Evolutionary conservation across 2,113 vertebrate genomes (phyloP).

Genomic region (Brachyistius frenatus): DNA sequence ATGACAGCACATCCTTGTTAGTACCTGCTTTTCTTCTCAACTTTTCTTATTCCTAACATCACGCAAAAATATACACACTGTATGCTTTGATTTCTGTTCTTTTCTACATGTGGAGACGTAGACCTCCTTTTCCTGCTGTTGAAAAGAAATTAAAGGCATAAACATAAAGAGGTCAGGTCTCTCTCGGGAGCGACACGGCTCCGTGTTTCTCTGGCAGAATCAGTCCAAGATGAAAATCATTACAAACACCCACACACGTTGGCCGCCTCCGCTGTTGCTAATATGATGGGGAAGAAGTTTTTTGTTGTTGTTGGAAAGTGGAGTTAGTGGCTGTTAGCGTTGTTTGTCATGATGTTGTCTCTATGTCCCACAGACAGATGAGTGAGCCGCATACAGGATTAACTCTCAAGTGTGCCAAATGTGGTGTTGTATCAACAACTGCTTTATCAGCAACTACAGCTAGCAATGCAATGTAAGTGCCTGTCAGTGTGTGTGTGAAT

Average conservation of each 20-base stretch:
- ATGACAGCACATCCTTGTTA: conserved; percentile 86
- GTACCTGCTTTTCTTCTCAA: conserved; percentile 71
- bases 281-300: conserved; percentile 51
- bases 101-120: conserved; percentile 53
- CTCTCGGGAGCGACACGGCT: conserved; percentile 62
- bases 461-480: conserved; percentile 99
- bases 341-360: conserved; percentile 76
- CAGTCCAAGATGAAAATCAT: conserved; percentile 75
- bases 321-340: conserved; percentile 45
- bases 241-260: conserved; percentile 60
- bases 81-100: conserved; percentile 33
- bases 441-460: conserved; percentile 99
- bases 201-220: conserved; percentile 75
- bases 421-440: conserved; percentile 99
- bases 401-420: conserved; percentile 99
- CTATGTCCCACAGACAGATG: conserved; percentile 97
- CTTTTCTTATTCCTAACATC: conserved; percentile 39
- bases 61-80: conserved; percentile 59
- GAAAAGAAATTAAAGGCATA: conserved; percentile 63
- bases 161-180: conserved; percentile 75
- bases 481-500: conserved; percentile 72
- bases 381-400: conserved; percentile 99
- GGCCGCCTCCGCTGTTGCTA: conserved; percentile 58
- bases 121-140: conserved; percentile 50
- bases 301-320: conserved; percentile 8